Conservation (phyloP, 2,888 invertebrate species). For the Zygaena filipendulae region DNA sequence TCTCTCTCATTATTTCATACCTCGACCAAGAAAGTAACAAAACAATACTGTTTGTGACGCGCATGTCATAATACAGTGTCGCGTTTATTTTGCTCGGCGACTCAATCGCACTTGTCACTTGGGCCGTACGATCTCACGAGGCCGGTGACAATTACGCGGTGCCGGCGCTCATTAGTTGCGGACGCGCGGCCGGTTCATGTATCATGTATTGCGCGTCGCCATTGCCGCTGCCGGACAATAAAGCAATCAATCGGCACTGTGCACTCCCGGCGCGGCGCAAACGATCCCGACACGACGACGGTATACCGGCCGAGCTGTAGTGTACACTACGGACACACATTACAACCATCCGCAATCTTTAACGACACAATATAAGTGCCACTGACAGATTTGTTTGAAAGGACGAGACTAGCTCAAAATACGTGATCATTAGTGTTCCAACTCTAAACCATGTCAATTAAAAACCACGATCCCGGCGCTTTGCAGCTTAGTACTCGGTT, state of each 20-base stretch:
- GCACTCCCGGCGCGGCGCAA: slow-evolving; percentile 25
- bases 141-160: slow-evolving; percentile 51
- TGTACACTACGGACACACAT: slow-evolving; percentile 26
- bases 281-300: slow-evolving; percentile 34
- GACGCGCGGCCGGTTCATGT: slow-evolving; percentile 49
- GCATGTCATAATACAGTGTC: too few relatives aligned
- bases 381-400: too few relatives aligned
- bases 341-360: slow-evolving; percentile 24
- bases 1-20: too few relatives aligned
- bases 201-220: slow-evolving; percentile 59
- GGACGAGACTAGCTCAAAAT: too few relatives aligned
- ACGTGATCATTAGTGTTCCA: too few relatives aligned
- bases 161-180: slow-evolving; percentile 52
- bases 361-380: slow-evolving; percentile 8
- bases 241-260: slow-evolving; percentile 58
- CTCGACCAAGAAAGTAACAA: too few relatives aligned
- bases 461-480: too few relatives aligned
- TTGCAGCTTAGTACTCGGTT: background rate
- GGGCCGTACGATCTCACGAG: slow-evolving; percentile 27
- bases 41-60: too few relatives aligned
- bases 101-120: slow-evolving; percentile 32
- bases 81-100: too few relatives aligned
- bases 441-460: too few relatives aligned
- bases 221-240: slow-evolving; percentile 47
- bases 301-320: slow-evolving; percentile 24